phyloP scores from a whole-genome alignment of 2,113 vertebrate genomes.

The Ardeotis arabs region DNA sequence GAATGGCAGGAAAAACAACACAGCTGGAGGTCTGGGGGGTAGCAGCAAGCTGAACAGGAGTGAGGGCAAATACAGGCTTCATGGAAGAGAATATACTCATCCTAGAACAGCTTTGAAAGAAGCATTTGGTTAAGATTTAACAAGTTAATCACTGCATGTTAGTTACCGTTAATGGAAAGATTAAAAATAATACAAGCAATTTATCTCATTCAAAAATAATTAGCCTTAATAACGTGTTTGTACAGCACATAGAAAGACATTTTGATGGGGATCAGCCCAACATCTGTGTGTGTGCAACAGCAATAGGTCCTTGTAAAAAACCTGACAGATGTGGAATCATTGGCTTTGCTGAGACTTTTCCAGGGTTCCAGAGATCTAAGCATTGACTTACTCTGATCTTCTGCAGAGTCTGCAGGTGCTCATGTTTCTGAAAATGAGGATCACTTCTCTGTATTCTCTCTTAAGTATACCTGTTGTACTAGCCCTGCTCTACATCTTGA shows the following conservation, averaged over 20 bases:
- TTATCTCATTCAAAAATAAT: constrained; percentile 25
- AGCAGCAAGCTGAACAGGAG: not conserved
- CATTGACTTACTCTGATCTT: not conserved
- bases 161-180: constrained; percentile 41
- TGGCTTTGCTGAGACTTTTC: not conserved
- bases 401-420: not conserved
- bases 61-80: not conserved
- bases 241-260: not conserved
- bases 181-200: constrained; percentile 38
- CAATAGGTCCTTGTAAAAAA: not conserved
- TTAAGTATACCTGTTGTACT: not conserved
- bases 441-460: not conserved
- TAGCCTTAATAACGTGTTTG: not conserved
- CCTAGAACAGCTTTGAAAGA: not conserved
- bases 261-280: not conserved
- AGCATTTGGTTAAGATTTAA: not conserved
- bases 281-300: not conserved
- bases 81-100: not conserved
- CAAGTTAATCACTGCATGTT: not conserved
- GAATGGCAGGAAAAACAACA: not conserved
- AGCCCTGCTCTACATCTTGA: not conserved
- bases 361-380: not conserved
- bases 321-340: not conserved
- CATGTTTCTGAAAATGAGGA: not conserved
- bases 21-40: not conserved